Conservation (phyloP, 2,113 vertebrate genomes). For the Axis porcinus region DNA sequence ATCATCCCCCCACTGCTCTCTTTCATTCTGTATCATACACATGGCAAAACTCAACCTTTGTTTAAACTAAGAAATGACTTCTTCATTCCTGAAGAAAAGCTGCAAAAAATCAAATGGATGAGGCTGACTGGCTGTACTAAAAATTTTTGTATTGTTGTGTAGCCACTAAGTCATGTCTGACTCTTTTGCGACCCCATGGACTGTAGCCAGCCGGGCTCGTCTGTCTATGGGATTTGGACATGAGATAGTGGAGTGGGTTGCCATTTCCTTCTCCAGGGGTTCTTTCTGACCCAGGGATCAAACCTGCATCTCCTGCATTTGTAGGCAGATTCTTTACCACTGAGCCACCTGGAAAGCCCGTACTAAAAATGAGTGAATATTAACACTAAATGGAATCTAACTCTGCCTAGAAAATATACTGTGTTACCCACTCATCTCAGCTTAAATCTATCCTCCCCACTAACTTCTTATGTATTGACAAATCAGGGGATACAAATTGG, state of each 20-base stretch:
- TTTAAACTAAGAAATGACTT: neutral
- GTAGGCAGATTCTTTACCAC: neutral
- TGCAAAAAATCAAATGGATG: neutral
- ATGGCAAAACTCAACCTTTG: neutral
- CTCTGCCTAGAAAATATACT: neutral
- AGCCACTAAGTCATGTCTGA: neutral
- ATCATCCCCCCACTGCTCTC: neutral
- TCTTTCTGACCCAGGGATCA: neutral
- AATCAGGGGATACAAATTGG: neutral
- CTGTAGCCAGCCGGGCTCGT: neutral
- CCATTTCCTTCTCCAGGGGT: neutral
- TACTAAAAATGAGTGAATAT: neutral
- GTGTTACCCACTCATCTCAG: fast-evolving
- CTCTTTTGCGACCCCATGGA: neutral
- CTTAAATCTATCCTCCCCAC: neutral
- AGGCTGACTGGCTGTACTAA: neutral
- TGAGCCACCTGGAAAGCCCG: neutral
- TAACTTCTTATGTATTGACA: neutral
- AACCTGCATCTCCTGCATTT: neutral
- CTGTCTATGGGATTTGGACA: neutral
- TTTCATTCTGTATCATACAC: neutral
- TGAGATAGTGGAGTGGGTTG: neutral
- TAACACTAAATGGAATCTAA: neutral
- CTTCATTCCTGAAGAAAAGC: neutral
- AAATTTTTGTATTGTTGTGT: neutral